Percentiles rank a stretch among this genome's conserved stretches.
These are phyloP conservation scores for Schizotus pectinicornis DNA, from an alignment of 2,888 invertebrate species.

Conservation along the genomic window DNA sequence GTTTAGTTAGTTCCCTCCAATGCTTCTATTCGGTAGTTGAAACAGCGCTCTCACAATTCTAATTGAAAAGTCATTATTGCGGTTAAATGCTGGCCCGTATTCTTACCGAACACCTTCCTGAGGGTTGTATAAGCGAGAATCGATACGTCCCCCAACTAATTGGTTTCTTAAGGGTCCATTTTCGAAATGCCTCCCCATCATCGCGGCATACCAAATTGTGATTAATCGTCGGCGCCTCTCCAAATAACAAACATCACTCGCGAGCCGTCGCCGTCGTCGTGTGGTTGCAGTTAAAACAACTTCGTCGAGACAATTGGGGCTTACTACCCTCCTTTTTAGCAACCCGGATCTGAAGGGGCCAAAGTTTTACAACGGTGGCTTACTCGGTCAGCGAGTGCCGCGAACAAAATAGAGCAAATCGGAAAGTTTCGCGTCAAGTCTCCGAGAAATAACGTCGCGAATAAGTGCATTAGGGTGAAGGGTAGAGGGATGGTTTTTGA, in stretches of 20 bases:
- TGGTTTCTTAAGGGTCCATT: no score
- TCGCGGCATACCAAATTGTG: not conserved
- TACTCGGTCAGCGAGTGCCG: conserved; percentile 27
- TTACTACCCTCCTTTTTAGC: conserved; percentile 13
- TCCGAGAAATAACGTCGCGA: conserved; percentile 12
- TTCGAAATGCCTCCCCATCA: no score
- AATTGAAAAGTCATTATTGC: no score
- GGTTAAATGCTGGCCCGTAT: no score
- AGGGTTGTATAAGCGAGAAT: no score
- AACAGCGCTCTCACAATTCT: no score
- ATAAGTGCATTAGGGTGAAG: not conserved
- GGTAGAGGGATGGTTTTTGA: not conserved
- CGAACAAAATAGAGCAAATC: conserved; percentile 19
- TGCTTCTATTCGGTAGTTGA: no score
- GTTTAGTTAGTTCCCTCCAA: no score
- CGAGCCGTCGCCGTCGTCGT: conserved; percentile 20
- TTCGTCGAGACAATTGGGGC: conserved; percentile 13
- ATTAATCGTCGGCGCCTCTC: conserved; percentile 15
- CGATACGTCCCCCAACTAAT: no score
- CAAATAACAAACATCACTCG: conserved; percentile 20
- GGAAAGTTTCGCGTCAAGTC: conserved; percentile 19
- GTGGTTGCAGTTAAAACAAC: conserved; percentile 22
- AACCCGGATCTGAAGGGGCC: conserved; percentile 16
- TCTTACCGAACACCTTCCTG: no score
- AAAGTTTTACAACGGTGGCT: conserved; percentile 28